These are phyloP conservation scores for Acanthochromis polyacanthus DNA, from an alignment of 2,113 vertebrate genomes.

Conservation along the genomic window DNA sequence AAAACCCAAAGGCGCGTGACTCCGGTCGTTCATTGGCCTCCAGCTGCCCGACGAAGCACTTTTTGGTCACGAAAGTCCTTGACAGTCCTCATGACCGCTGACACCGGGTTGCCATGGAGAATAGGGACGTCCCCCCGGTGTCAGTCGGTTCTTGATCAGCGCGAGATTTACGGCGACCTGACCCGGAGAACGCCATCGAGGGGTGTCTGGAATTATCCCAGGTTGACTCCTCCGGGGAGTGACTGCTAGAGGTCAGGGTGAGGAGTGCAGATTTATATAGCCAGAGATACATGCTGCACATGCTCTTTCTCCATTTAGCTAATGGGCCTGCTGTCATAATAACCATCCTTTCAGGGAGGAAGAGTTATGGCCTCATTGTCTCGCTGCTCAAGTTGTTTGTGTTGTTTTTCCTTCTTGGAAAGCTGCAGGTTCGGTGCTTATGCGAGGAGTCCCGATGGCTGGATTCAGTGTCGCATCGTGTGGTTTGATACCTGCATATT, in stretches of 20 bases:
- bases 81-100: constrained; percentile 36
- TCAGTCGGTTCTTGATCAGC: constrained; percentile 66
- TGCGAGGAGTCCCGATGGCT: constrained; percentile 11
- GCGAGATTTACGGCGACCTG: constrained; percentile 69
- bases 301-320: constrained; percentile 72
- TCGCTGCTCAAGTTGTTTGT: constrained; percentile 57
- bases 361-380: constrained; percentile 72
- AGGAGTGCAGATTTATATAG: constrained; percentile 70
- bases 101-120: constrained; percentile 7
- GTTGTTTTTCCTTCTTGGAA: constrained; percentile 40
- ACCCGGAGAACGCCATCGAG: constrained; percentile 40
- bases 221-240: constrained; percentile 49
- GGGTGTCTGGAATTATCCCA: constrained; percentile 64
- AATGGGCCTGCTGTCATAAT: constrained; percentile 70
- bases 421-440: constrained; percentile 29
- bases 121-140: constrained; percentile 46
- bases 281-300: constrained; percentile 48
- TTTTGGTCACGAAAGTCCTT: constrained; percentile 62
- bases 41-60: constrained; percentile 55
- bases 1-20: constrained; percentile 42
- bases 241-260: constrained; percentile 67
- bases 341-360: constrained; percentile 52
- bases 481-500: constrained; percentile 6
- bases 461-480: constrained; percentile 5
- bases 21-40: constrained; percentile 34